These are phyloP conservation scores for Bos indicus DNA, from an alignment of 2,113 vertebrate genomes.

Conservation along the genomic window DNA sequence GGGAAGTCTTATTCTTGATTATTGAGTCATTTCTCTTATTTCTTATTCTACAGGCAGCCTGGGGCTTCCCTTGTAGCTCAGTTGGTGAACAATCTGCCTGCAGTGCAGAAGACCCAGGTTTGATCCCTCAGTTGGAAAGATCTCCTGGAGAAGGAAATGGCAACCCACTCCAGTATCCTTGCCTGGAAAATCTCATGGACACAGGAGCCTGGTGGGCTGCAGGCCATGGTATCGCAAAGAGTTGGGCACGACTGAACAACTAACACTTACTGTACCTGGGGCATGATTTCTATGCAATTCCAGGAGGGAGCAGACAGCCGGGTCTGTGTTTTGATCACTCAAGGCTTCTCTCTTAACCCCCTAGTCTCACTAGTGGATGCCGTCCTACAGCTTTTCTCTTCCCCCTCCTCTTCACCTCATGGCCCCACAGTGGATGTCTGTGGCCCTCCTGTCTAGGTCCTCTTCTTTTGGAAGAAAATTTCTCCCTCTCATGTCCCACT, in stretches of 20 bases:
- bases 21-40: background rate
- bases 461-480: background rate
- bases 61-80: background rate
- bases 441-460: background rate
- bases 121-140: background rate
- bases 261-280: background rate
- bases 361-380: background rate
- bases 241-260: background rate
- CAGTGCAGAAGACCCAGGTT: background rate
- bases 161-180: background rate
- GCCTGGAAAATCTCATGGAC: background rate
- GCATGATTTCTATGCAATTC: background rate
- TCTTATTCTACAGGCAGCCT: background rate
- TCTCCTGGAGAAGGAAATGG: background rate
- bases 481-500: background rate
- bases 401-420: background rate
- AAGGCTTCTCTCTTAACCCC: background rate
- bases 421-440: background rate
- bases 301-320: background rate
- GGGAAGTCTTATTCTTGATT: background rate
- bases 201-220: background rate
- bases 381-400: too few relatives aligned
- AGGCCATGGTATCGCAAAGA: background rate
- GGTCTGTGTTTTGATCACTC: background rate
- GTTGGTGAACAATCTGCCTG: background rate